Base-by-base conservation (phyloP, 2,888 invertebrate species). In the Ectobius pallidus region DNA sequence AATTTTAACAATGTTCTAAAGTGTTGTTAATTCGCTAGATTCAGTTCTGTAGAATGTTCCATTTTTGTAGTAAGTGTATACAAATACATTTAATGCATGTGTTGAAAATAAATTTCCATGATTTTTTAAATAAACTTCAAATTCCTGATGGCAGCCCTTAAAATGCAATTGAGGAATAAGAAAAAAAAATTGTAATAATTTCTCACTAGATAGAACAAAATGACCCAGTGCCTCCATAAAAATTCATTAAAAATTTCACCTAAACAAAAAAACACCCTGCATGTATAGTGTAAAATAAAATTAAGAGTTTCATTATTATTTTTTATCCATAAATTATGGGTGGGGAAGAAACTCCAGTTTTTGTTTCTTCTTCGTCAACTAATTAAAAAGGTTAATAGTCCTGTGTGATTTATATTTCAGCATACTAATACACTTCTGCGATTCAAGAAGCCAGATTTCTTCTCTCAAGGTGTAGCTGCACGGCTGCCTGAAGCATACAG, bases 401-500 rank as follows among this genome's bases (percentile, higher is more conserved):
- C n/a, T n/a, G n/a, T n/a, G n/a, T n/a, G n/a, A 20, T 46, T 18
- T 52, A 52, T 52, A 14, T 58, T 30, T 2, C 18, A 58, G 58
- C 14, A 25, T n/a, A 16, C 16, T 4, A 58, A 58, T 25, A 30
- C n/a, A 30, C 25, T 58, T 16, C n/a, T 58, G 3, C 22, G 16
- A 2, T 58, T 58, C 16, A 4, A 27, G n/a, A 58, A 16, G n/a
- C 30, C 58, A n/a, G 30, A 25, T 30, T 2, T n/a, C 2, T 58
- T 58, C 30, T 58, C 58, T 30, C 14, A 20, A 18, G 71, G 71
- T 22, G 52, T 65, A 34, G 49, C 71, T 32, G 46, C 71, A 16
- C 71, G 71, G 11, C 52, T 73, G 39, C 96, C 96, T 1, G 88
- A 89, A 74, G 92, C 91, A 0, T 96, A 95, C 79, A 92, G 89